phyloP scores from a whole-genome alignment of 2,797 vertebrate genomes.

The Smutsia gigantea region DNA sequence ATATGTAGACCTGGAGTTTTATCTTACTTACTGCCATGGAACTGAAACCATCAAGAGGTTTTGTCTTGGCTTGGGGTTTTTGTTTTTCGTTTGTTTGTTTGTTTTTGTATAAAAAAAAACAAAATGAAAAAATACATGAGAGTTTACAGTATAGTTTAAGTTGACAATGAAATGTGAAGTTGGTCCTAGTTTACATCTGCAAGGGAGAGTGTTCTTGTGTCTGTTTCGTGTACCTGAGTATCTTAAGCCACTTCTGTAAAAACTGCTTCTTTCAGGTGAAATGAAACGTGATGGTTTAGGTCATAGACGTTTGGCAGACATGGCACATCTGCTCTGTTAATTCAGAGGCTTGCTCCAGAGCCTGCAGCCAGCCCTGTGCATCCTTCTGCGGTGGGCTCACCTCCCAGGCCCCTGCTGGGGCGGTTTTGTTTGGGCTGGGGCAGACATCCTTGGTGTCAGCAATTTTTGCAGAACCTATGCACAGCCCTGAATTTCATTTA shows the following conservation, averaged over 20 bases:
- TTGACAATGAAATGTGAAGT: conserved; percentile 87
- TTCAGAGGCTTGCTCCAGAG: conserved; percentile 49
- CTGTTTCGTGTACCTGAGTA: conserved; percentile 82
- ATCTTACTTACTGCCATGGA: conserved; percentile 87
- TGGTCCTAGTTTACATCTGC: conserved; percentile 87
- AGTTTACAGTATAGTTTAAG: conserved; percentile 83
- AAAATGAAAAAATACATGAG: conserved; percentile 71
- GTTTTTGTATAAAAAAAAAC: conserved; percentile 83
- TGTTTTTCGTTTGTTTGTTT: conserved; percentile 28
- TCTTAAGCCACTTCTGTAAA: conserved; percentile 80
- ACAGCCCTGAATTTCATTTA: conserved; percentile 66
- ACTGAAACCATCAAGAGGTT: conserved; percentile 84
- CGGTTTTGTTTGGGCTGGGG: conserved; percentile 46
- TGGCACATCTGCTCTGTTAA: neutral
- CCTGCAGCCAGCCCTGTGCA: conserved; percentile 10
- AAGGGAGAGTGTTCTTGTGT: conserved; percentile 70
- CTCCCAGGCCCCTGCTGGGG: neutral
- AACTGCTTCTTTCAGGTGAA: conserved; percentile 69
- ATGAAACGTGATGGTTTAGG: conserved; percentile 67
- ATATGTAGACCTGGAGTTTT: conserved; percentile 85
- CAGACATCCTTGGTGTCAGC: conserved; percentile 38
- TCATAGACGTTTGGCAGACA: conserved; percentile 40
- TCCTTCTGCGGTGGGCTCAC: conserved; percentile 1
- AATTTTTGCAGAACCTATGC: conserved; percentile 67
- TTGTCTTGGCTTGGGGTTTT: conserved; percentile 75